Base-by-base conservation (phyloP, 2,113 vertebrate genomes). In the Cebidichthys violaceus region DNA sequence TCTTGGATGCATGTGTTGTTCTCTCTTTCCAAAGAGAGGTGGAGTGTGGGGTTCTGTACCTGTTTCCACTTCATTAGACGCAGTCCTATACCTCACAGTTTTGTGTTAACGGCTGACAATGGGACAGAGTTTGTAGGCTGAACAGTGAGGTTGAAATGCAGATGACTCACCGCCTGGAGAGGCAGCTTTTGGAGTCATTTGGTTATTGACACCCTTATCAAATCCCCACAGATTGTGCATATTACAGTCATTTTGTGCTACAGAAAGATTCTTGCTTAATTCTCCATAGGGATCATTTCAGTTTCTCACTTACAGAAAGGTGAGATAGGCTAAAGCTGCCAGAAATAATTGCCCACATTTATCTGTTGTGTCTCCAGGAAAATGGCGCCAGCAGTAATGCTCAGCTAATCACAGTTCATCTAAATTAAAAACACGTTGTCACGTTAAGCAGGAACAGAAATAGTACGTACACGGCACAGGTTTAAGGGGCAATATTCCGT, bases 301-400 rank as follows among this genome's bases (percentile, higher is more conserved):
- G 70, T 78, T 83, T 78, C 41, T 72, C 71, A 33, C 50, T 71
- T 27, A 37, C 68, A 74, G 55, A 14, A 81, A 81, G 81, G 77
- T 84, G 71, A 74, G 75, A 57, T 45, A 24, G 59, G 72, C 69
- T 64, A 8, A 57, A 75, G 54, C 75, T 57, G 85, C 52, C 52
- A 59, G 67, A 77, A 80, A 84, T 86, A 84, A 88, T 88, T 81
- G 60, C 82, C 27, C 66, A 67, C 84, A 82, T 86, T 78, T 75
- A 77, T 85, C 79, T 75, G 84, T 47, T 75, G 64, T 75, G 77
- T 80, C 81, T 81, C 43, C 75, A 4, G 72, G 71, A 84, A 71
- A 84, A 77, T 8, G 17, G 59, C 8, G 66, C 74, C 80, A 82
- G 81, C 89, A 24, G 72, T 62, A 59, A 81, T 33, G 47, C 29